A percentile compares a stretch with the other conserved stretches of the same genome.
These are phyloP conservation scores for Anastrepha ludens DNA, from an alignment of 1,140 invertebrate genomes.

Conservation along the genomic window DNA sequence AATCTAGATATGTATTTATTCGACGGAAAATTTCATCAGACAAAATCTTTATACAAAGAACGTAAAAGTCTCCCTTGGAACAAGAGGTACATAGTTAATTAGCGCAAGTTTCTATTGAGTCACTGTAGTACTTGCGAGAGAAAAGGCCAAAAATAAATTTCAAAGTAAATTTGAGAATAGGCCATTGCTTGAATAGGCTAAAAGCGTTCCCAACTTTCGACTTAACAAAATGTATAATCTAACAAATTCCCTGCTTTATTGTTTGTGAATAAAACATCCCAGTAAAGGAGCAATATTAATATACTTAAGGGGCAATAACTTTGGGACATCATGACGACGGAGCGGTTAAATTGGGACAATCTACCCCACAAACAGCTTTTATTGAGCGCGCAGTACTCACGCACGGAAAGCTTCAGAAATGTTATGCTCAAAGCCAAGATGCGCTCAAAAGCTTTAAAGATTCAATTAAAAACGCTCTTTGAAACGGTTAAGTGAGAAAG, in stretches of 20 bases:
- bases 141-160: too few species aligned
- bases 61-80: too few species aligned
- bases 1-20: too few species aligned
- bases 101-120: too few species aligned
- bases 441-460: background rate
- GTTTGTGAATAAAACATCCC: background rate
- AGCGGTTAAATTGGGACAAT: constrained; percentile 16
- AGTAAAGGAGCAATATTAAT: background rate
- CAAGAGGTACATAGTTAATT: too few species aligned
- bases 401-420: background rate
- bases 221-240: too few species aligned
- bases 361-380: background rate
- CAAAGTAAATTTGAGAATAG: too few species aligned
- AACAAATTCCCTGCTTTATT: background rate
- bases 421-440: background rate
- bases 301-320: background rate
- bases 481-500: constrained; percentile 9
- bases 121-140: too few species aligned
- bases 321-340: background rate
- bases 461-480: background rate
- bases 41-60: too few species aligned
- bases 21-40: too few species aligned
- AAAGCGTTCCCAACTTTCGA: too few species aligned
- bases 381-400: background rate
- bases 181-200: too few species aligned